phyloP scores from a whole-genome alignment of 2,113 vertebrate genomes.

The Nothoprocta perdicaria region DNA sequence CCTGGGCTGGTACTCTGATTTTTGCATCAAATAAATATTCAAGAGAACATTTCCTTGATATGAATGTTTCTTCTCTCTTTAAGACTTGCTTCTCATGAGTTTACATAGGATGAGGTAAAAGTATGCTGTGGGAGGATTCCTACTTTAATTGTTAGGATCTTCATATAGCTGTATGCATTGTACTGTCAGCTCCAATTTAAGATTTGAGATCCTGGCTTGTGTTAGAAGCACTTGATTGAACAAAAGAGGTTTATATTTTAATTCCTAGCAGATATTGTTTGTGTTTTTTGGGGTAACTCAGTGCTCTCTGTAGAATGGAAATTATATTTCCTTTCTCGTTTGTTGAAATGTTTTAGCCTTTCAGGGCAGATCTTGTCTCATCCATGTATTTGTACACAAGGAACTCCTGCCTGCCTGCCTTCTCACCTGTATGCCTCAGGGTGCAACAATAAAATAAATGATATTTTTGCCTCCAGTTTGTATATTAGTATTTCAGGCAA shows the following conservation, averaged over 20 bases:
- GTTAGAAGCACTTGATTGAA: background rate
- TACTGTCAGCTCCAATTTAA: background rate
- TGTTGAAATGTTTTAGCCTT: background rate
- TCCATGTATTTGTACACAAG: background rate
- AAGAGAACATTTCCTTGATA: slow-evolving; percentile 37
- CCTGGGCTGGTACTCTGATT: background rate
- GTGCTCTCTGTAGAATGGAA: background rate
- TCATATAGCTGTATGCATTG: background rate
- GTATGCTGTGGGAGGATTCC: background rate
- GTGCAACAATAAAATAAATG: background rate
- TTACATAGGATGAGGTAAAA: background rate
- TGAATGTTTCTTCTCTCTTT: background rate
- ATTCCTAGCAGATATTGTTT: background rate
- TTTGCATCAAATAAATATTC: slow-evolving; percentile 19
- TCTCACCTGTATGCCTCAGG: background rate
- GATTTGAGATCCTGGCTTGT: background rate
- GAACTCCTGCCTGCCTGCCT: background rate
- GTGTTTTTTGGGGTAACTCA: background rate
- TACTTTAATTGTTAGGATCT: background rate
- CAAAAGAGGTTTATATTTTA: background rate
- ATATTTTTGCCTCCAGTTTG: background rate
- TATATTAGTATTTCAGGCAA: background rate
- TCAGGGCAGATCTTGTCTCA: background rate
- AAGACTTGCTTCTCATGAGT: background rate
- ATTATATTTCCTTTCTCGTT: background rate